Conservation (phyloP, 2,888 invertebrate species). For the Scaptomyza parva region DNA sequence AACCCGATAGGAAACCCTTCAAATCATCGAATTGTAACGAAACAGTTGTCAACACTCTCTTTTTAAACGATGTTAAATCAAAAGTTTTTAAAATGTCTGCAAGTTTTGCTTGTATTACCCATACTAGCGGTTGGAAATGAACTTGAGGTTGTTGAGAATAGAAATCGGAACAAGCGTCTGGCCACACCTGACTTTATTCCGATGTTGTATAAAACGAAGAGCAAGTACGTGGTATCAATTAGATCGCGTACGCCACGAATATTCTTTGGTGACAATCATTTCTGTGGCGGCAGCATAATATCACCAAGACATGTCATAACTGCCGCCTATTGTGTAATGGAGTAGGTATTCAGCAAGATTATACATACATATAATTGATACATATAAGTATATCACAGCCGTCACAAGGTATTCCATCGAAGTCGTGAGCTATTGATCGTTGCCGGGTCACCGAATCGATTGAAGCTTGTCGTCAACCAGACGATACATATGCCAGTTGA, state of each 20-base stretch:
- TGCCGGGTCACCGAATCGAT: slow-evolving; percentile 51
- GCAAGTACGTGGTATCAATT: slow-evolving; percentile 58
- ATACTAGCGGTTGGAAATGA: neutral
- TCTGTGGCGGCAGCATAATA: slow-evolving; percentile 57
- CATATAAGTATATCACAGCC: slow-evolving; percentile 21
- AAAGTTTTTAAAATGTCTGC: neutral
- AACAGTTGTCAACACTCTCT: neutral
- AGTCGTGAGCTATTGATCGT: slow-evolving; percentile 52
- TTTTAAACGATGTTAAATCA: neutral
- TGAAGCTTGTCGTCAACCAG: neutral
- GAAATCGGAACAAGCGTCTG: slow-evolving; percentile 44
- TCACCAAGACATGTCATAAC: slow-evolving; percentile 48
- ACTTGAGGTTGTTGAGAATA: neutral
- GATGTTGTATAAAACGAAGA: neutral
- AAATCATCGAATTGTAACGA: too few species aligned
- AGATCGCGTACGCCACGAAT: slow-evolving; percentile 52
- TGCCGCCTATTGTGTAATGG: slow-evolving; percentile 60
- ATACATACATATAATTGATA: neutral
- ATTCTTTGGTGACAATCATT: slow-evolving; percentile 67
- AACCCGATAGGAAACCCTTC: too few species aligned
- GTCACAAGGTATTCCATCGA: slow-evolving; percentile 40
- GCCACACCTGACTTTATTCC: slow-evolving; percentile 31
- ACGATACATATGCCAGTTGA: slow-evolving; percentile 34
- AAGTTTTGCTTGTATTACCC: neutral
- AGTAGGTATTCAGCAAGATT: slow-evolving; percentile 45